Evolutionary conservation across 2,113 vertebrate genomes (phyloP).

Genomic region (Hypocryptadius cinnamomeus): DNA sequence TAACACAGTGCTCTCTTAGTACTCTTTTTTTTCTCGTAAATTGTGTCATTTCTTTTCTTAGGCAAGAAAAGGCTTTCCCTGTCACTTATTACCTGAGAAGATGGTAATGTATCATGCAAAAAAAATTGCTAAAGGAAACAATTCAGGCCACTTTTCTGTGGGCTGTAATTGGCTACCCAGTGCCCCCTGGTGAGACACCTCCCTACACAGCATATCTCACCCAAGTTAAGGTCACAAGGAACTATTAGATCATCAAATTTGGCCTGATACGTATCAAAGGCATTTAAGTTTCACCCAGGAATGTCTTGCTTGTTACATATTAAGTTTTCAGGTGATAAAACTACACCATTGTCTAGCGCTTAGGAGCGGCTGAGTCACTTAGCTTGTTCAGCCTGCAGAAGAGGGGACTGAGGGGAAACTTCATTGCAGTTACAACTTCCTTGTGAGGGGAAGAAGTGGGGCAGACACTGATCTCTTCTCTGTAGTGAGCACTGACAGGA

Average conservation of each 20-base stretch:
- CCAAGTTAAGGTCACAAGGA: background rate
- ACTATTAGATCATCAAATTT: background rate
- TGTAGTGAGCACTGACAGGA: background rate
- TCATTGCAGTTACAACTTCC: background rate
- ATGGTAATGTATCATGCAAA: background rate
- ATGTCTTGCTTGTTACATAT: constrained; percentile 11
- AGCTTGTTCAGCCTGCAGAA: background rate
- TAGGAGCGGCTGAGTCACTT: background rate
- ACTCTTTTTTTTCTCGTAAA: background rate
- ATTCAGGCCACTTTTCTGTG: background rate
- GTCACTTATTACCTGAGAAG: constrained; percentile 1
- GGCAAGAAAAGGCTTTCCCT: background rate
- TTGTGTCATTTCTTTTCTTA: background rate
- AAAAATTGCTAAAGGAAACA: constrained; percentile 5
- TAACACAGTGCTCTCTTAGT: background rate
- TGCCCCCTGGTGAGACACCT: background rate
- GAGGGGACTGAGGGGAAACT: background rate
- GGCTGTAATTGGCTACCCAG: background rate
- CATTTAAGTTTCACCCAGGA: background rate
- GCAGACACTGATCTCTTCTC: background rate
- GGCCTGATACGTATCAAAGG: background rate
- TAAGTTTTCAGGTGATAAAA: background rate
- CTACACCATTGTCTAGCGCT: background rate
- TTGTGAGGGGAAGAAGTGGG: background rate
- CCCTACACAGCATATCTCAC: background rate